phyloP scores from a whole-genome alignment of 1,140 invertebrate species.

The Grapholita molesta region DNA sequence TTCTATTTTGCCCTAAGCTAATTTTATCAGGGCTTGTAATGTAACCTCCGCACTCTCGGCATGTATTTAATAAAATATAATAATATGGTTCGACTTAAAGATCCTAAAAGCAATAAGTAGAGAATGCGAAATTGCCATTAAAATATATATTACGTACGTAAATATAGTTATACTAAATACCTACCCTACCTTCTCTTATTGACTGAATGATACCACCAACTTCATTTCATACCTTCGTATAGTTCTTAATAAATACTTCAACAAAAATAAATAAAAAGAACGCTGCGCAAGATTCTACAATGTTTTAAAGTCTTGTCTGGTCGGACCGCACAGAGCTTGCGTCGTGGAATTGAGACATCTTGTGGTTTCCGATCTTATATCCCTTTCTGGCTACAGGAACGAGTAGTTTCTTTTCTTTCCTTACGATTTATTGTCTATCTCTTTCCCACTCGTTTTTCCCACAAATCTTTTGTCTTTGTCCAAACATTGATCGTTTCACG shows the following conservation, averaged over 20 bases:
- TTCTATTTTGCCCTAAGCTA: background rate
- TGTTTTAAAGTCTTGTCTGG: conserved; percentile 55
- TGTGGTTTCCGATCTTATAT: conserved; percentile 74
- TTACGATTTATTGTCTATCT: conserved; percentile 58
- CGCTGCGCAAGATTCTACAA: conserved; percentile 51
- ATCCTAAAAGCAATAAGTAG: background rate
- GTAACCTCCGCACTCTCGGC: no score
- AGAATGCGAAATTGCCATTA: conserved; percentile 24
- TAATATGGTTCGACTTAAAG: no score
- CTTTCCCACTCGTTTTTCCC: conserved; percentile 56
- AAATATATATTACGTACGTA: conserved; percentile 24
- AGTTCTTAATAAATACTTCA: conserved; percentile 18
- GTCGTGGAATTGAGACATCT: conserved; percentile 77
- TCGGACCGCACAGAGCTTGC: conserved; percentile 69
- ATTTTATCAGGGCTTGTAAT: no score
- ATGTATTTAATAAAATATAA: no score
- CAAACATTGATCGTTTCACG: conserved; percentile 62
- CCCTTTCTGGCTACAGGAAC: conserved; percentile 49
- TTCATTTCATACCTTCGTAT: no score
- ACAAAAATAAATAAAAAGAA: conserved; percentile 50
- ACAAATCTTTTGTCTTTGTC: conserved; percentile 67
- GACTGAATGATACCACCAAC: background rate
- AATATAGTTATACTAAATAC: background rate
- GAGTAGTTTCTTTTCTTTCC: conserved; percentile 58
- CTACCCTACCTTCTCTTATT: background rate